Percentiles rank a stretch among this genome's conserved stretches.
phyloP scores from a whole-genome alignment of 2,888 invertebrate genomes.

The Drosophila sordidula region DNA sequence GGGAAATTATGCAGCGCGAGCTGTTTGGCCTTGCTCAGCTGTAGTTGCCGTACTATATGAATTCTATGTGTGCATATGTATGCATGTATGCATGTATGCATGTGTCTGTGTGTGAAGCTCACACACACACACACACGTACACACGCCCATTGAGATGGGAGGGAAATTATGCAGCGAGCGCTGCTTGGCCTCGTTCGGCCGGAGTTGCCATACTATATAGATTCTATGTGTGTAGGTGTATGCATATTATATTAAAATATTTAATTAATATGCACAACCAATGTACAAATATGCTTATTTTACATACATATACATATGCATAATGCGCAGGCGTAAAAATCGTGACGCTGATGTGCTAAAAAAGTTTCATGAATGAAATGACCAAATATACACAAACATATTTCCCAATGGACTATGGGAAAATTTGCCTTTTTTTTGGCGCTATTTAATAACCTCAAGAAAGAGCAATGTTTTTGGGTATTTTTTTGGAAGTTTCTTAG shows the following conservation, averaged over 20 bases:
- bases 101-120: background rate
- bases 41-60: conserved; percentile 3
- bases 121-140: background rate
- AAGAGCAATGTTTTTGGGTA: no score
- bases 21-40: conserved; percentile 32
- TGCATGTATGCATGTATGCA: background rate
- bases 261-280: background rate
- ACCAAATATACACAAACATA: background rate
- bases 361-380: conserved; percentile 50
- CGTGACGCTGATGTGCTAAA: conserved; percentile 25
- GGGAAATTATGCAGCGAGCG: background rate
- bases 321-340: conserved; percentile 21
- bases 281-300: background rate
- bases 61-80: background rate
- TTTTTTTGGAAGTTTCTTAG: no score
- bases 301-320: background rate
- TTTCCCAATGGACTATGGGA: background rate
- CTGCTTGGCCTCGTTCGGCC: background rate
- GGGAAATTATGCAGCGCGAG: conserved; percentile 34
- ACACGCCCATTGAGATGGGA: background rate
- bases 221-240: background rate
- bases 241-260: background rate
- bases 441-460: no score
- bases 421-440: background rate
- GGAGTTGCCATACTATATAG: background rate